Evolutionary conservation across 1,140 invertebrate genomes (phyloP).

Genomic region (Diorhabda elongata): DNA sequence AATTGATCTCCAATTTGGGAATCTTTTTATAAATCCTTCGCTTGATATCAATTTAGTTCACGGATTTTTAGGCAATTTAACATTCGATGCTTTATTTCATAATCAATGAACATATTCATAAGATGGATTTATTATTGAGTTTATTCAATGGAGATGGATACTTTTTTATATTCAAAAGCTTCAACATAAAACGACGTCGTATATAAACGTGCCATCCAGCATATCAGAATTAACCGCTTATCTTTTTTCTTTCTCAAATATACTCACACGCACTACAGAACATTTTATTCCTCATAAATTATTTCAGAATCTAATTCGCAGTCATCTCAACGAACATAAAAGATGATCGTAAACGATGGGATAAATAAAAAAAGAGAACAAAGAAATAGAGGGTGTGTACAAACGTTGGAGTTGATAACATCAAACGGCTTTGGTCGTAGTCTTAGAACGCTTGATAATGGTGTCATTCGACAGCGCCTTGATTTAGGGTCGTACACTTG

Average conservation of each 20-base stretch:
- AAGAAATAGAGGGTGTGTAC: constrained; percentile 31
- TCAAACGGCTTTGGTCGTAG: constrained; percentile 29
- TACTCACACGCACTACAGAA: constrained; percentile 7
- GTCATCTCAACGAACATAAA: constrained; percentile 26
- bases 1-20: too few species aligned
- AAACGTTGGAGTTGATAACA: constrained; percentile 33
- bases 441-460: constrained; percentile 32
- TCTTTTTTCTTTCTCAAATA: neutral
- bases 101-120: too few species aligned
- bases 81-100: too few species aligned
- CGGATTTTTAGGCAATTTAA: too few species aligned
- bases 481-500: constrained; percentile 25
- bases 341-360: constrained; percentile 27
- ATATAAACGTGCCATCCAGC: neutral
- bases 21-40: too few species aligned
- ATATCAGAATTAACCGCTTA: constrained; percentile 5
- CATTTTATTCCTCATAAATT: constrained; percentile 29
- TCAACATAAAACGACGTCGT: neutral
- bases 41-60: too few species aligned
- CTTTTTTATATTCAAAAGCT: too few species aligned
- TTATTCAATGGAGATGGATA: too few species aligned
- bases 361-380: constrained; percentile 30
- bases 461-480: constrained; percentile 35
- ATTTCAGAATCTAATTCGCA: constrained; percentile 30
- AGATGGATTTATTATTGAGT: too few species aligned